Percentiles rank a stretch among this genome's conserved stretches.
phyloP scores from a whole-genome alignment of 2,888 invertebrate species.

The Papilio protenor region DNA sequence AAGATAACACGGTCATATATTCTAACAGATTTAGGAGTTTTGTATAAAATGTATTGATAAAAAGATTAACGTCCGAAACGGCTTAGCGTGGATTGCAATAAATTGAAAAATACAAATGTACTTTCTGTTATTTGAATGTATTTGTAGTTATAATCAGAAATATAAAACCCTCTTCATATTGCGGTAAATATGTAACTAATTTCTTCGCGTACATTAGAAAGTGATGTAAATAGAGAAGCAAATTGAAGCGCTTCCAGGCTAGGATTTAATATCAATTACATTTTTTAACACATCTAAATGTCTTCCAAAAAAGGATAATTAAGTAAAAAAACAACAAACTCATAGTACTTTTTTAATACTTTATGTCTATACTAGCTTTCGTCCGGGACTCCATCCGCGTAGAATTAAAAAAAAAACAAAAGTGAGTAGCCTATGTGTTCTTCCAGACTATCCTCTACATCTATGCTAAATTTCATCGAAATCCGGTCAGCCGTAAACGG shows the following conservation, averaged over 20 bases:
- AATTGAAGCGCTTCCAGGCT: background rate
- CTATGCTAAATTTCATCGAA: no score
- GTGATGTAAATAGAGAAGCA: background rate
- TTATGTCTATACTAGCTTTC: no score
- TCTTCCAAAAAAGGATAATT: background rate
- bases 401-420: no score
- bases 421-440: no score
- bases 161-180: background rate
- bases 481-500: no score
- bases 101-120: background rate
- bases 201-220: no score
- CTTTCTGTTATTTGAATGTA: background rate
- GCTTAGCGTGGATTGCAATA: background rate
- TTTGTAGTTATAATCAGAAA: background rate
- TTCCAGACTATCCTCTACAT: no score
- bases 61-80: conserved; percentile 24
- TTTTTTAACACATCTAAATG: background rate
- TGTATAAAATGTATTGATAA: conserved; percentile 25
- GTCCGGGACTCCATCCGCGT: no score
- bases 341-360: background rate
- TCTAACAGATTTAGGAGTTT: conserved; percentile 30
- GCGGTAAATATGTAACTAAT: background rate
- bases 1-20: conserved; percentile 39
- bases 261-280: background rate
- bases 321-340: background rate